These are phyloP conservation scores for Amphipyra berbera DNA, from an alignment of 2,888 invertebrate species.

Conservation along the genomic window DNA sequence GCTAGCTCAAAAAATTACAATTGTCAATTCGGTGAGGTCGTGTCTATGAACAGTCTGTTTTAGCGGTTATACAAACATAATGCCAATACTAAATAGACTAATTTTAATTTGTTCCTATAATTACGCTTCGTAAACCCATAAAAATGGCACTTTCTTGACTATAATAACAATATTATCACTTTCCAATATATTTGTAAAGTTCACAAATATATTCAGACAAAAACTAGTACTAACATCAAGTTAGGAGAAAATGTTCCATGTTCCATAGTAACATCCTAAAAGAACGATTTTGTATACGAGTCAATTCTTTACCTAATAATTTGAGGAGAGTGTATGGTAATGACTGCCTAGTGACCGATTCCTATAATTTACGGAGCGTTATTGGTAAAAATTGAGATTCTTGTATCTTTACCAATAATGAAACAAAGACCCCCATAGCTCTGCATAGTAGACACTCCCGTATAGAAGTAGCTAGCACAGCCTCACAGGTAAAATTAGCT, in stretches of 20 bases:
- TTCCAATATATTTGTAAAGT: slow-evolving; percentile 60
- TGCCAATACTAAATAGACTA: slow-evolving; percentile 32
- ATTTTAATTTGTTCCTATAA: slow-evolving; percentile 53
- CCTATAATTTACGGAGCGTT: too few relatives aligned
- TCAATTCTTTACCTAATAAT: slow-evolving; percentile 2
- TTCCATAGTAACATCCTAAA: slow-evolving; percentile 12
- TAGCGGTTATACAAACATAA: slow-evolving; percentile 12
- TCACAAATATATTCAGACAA: slow-evolving; percentile 49
- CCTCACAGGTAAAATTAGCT: too few relatives aligned
- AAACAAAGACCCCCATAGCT: too few relatives aligned
- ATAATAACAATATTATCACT: slow-evolving; percentile 71
- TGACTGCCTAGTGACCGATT: slow-evolving; percentile 1
- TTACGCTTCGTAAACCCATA: slow-evolving; percentile 56
- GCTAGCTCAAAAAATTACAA: slow-evolving; percentile 27
- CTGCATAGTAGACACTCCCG: too few relatives aligned
- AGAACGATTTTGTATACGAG: slow-evolving; percentile 7
- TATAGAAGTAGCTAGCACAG: too few relatives aligned
- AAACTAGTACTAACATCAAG: slow-evolving; percentile 34
- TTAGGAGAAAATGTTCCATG: slow-evolving; percentile 23
- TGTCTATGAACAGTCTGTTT: slow-evolving; percentile 23
- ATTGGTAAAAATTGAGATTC: too few relatives aligned
- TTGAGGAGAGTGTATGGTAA: not conserved
- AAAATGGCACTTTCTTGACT: slow-evolving; percentile 78
- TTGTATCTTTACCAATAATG: too few relatives aligned
- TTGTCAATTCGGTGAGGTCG: slow-evolving; percentile 32